These are phyloP conservation scores for Mastacembelus armatus DNA, from an alignment of 2,797 vertebrate species.

Conservation along the genomic window DNA sequence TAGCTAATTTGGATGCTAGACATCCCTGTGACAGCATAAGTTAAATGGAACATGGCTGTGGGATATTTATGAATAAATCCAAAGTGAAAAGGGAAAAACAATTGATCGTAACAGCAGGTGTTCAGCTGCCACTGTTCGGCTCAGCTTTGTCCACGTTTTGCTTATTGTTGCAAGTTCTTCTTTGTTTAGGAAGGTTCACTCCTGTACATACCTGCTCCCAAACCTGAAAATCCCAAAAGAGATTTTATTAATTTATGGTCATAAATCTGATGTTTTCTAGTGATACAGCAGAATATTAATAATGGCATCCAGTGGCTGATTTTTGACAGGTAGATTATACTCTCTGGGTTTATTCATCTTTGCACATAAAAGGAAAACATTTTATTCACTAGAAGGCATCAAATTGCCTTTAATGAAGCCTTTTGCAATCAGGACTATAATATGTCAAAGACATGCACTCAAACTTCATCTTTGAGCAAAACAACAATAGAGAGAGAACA, in stretches of 20 bases:
- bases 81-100: too few relatives aligned
- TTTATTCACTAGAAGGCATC: too few relatives aligned
- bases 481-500: constrained; percentile 34
- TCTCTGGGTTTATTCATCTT: background rate
- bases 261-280: background rate
- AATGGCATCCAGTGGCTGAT: constrained; percentile 4
- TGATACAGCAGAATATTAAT: background rate
- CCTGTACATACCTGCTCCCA: background rate
- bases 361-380: background rate
- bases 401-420: background rate
- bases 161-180: too few relatives aligned
- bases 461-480: background rate
- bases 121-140: background rate
- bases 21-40: background rate
- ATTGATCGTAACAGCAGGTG: too few relatives aligned
- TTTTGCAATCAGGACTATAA: background rate
- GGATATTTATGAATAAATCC: background rate
- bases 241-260: background rate
- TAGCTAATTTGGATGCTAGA: background rate
- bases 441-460: background rate
- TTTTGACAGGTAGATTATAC: background rate
- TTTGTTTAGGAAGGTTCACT: too few relatives aligned
- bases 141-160: too few relatives aligned
- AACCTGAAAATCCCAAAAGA: constrained; percentile 4
- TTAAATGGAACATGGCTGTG: background rate